Base-by-base conservation (phyloP, 2,113 vertebrate species). In the Garra rufa region DNA sequence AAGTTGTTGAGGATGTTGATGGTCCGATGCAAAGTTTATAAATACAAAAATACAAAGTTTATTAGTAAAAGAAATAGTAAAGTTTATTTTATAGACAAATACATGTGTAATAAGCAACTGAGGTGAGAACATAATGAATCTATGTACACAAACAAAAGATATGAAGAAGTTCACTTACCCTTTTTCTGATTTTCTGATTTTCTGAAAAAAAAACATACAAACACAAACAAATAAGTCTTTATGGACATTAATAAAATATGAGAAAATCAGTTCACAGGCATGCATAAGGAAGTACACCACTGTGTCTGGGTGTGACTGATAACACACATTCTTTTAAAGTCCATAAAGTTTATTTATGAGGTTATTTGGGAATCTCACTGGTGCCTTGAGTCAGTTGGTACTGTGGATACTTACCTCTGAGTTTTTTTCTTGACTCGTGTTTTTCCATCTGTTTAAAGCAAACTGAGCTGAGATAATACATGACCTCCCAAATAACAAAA, bases 401-500 rank as follows among this genome's bases (percentile, higher is more conserved):
- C 21, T 19, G 21, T 55, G 15, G 17, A 71, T 38, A n/a, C 50
- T 76, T 76, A 76, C 74, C 6, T 38, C 4, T 3, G 7, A 26
- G 13, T 0, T 26, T 24, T 73, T 14, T 71, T 71, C 21, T 76
- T 28, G 14, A n/a, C 19, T 10, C 3, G 26, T 19, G 3, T n/a
- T 52, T 65, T 63, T 26, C 21, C 41, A 30, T 55, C 9, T 76
- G 19, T 28, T 70, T 4, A 41, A 9, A 17, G 4, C 10, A 74
- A 24, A 71, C 3, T 74, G 63, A 83, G 50, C 24, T 9, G 4
- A 48, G 15, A 57, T 14, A 44, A 9, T 46, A 28, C 43, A 86
- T 34, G 50, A 86, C 6, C 10, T 77, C 63, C 43, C 14, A 83
- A 52, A 26, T 9, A 26, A 83, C 10, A 79, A 79, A 86, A 52